Conservation (phyloP, 2,888 invertebrate species). For the Leptinotarsa tumamoca region DNA sequence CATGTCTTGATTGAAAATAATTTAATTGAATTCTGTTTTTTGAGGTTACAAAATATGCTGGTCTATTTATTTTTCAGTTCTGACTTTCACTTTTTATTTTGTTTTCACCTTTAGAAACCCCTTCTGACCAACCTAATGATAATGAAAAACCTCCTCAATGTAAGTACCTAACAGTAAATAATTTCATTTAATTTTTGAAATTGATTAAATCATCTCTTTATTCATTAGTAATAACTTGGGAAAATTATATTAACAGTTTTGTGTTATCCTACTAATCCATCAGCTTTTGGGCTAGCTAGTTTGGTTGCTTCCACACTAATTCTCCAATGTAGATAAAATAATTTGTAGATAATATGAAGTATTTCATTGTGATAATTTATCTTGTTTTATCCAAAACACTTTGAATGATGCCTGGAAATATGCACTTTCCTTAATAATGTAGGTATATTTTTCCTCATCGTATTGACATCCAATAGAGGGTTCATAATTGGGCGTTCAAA, state of each 20-base stretch:
- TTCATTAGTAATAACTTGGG: background rate
- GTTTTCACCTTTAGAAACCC: conserved; percentile 64
- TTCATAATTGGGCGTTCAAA: no score
- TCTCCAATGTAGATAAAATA: background rate
- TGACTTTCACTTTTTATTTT: conserved; percentile 49
- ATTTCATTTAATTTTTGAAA: background rate
- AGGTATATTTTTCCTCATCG: no score
- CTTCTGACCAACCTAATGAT: conserved; percentile 65
- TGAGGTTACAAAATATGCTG: conserved; percentile 31
- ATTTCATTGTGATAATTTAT: background rate
- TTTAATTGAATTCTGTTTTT: background rate
- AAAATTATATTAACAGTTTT: conserved; percentile 8
- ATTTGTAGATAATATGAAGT: background rate
- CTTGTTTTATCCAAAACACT: background rate
- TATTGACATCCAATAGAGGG: no score
- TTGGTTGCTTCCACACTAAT: conserved; percentile 14
- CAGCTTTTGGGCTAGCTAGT: conserved; percentile 15
- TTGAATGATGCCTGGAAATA: background rate
- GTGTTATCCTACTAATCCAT: conserved; percentile 8
- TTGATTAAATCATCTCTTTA: conserved; percentile 4
- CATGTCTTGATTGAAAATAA: background rate
- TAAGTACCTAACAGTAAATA: conserved; percentile 60
- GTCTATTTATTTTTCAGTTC: conserved; percentile 37
- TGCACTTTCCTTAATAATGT: background rate
- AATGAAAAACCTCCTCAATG: conserved; percentile 60